Evolutionary conservation across 2,797 vertebrate genomes (phyloP).

Genomic region (Onychomys leucogaster): DNA sequence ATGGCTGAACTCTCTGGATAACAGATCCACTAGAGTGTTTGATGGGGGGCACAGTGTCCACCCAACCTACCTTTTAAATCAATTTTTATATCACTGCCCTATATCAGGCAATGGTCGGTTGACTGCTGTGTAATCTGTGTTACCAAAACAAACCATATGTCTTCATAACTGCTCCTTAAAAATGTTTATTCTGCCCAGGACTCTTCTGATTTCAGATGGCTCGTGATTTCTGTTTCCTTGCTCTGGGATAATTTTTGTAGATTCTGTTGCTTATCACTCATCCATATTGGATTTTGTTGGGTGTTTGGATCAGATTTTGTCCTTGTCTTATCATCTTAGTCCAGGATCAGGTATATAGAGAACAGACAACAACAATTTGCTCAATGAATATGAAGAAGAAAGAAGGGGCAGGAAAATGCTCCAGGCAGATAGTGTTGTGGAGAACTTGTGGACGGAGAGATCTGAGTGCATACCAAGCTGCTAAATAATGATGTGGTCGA

Average conservation of each 20-base stretch:
- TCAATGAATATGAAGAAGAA: background rate
- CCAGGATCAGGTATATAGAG: background rate
- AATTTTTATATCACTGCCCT: background rate
- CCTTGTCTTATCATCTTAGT: background rate
- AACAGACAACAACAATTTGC: background rate
- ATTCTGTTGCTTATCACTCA: background rate
- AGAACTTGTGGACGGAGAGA: conserved; percentile 4
- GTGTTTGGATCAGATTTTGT: background rate
- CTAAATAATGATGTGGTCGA: conserved; percentile 51
- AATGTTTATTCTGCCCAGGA: background rate
- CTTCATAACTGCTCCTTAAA: background rate
- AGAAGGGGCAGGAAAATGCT: background rate
- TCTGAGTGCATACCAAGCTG: conserved; percentile 1
- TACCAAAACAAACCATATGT: background rate
- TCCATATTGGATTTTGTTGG: background rate
- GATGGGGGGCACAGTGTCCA: background rate
- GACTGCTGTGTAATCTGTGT: background rate
- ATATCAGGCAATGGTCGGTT: background rate
- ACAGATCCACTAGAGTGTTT: background rate
- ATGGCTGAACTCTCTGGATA: background rate
- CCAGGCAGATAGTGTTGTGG: background rate
- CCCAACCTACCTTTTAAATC: background rate
- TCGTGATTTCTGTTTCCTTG: background rate
- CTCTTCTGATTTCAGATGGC: background rate
- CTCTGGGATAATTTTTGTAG: background rate